A percentile compares a stretch with the other conserved stretches of the same genome.
Evolutionary conservation across 1,140 invertebrate genomes (phyloP).

Genomic region (Sogatella furcifera): DNA sequence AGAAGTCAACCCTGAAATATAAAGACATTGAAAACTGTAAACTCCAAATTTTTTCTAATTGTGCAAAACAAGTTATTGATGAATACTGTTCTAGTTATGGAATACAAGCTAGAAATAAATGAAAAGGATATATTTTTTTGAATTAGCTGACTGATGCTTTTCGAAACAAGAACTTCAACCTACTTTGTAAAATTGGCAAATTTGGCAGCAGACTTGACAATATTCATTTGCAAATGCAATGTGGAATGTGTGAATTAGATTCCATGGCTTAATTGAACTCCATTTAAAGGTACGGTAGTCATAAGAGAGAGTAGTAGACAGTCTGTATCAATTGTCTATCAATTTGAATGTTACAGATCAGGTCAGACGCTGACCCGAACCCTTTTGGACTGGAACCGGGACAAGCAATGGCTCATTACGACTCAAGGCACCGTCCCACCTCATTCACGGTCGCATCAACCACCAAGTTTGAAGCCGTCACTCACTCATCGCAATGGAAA

Average conservation of each 20-base stretch:
- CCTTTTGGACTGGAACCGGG: constrained; percentile 55
- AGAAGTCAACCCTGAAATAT: no score
- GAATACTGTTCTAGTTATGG: no score
- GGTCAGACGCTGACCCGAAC: constrained; percentile 57
- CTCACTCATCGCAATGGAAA: constrained; percentile 52
- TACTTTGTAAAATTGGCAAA: neutral
- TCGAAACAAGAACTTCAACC: neutral
- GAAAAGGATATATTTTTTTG: no score
- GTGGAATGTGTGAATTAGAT: no score
- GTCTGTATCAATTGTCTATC: neutral
- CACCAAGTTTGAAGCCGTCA: constrained; percentile 51
- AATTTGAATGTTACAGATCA: constrained; percentile 33
- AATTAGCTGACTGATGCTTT: no score
- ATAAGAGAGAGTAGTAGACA: neutral
- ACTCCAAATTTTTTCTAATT: no score
- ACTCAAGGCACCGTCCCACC: constrained; percentile 57
- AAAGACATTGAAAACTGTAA: no score
- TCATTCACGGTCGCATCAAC: constrained; percentile 46
- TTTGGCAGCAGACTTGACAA: neutral
- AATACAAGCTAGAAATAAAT: no score
- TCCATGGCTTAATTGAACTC: neutral
- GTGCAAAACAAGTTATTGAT: no score
- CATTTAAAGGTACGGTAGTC: no score
- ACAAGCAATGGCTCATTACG: constrained; percentile 53
- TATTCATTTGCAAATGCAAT: no score